Base-by-base conservation (phyloP, 2,888 invertebrate genomes). In the Sphaerophoria rueppellii region DNA sequence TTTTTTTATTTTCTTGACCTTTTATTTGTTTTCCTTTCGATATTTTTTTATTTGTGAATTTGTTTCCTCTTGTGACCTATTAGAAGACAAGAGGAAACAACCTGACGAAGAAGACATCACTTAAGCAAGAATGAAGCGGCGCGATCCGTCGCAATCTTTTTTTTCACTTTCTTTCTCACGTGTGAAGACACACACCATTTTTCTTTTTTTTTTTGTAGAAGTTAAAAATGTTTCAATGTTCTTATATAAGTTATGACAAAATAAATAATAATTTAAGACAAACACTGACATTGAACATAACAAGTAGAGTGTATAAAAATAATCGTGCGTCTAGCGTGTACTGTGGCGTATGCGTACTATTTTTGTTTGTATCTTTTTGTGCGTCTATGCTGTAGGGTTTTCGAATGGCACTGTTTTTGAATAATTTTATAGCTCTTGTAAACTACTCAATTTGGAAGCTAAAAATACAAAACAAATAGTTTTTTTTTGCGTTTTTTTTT, bases 271-370 rank as follows among this genome's bases (percentile, higher is more conserved):
- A 37, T 40, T 40, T 6, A 60, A 60, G 24, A 40, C 24, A 43
- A 60, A 60, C 43, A 60, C 24, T 60, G 43, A 43, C 60, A 60
- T 60, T 60, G 24, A 60, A 60, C 40, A 58, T 16, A 6, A 57
- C 57, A 14, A 14, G 16, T 60, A 43, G 43, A 60, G 24, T 24
- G 40, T 60, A 43, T 43, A 40, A 60, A 60, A 40, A 60, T 43
- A 60, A 54, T 54, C 24, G 24, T 60, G 60, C 43, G 43, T 60
- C 60, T 43, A 37, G 37, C 35, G 57, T 58, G 35, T 58, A 60
- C 60, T 60, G 60, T 60, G 60, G 60, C 60, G 60, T 60, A 60
- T 60, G 60, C 60, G 60, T 60, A 60, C 40, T 60, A 43, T 60
- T 24, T 12, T 40, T n/a, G n/a, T n/a, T 43, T 4, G 35, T 9